phyloP scores from a whole-genome alignment of 2,888 invertebrate species.

The Nysson spinosus region DNA sequence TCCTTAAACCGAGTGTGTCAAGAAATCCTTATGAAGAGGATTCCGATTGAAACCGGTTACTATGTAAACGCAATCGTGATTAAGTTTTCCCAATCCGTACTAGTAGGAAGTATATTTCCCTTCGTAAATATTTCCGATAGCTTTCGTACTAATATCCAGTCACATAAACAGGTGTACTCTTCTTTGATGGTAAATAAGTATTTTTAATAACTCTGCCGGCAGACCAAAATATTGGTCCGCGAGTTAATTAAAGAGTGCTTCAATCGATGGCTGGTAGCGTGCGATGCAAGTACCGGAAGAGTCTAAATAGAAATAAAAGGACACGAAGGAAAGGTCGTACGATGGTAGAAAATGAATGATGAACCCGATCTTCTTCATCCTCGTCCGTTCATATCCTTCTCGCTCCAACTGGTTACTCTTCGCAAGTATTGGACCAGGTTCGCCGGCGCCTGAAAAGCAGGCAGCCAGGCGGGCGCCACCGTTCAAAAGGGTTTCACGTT shows the following conservation, averaged over 20 bases:
- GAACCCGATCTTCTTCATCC: slow-evolving; percentile 52
- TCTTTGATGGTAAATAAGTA: too few relatives aligned
- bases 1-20: slow-evolving; percentile 10
- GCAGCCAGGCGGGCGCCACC: slow-evolving; percentile 76
- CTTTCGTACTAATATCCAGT: too few relatives aligned
- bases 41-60: background rate
- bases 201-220: too few relatives aligned
- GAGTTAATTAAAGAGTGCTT: too few relatives aligned
- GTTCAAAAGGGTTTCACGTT: slow-evolving; percentile 72
- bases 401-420: slow-evolving; percentile 26
- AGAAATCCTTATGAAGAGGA: background rate
- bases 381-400: slow-evolving; percentile 16
- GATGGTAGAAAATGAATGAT: slow-evolving; percentile 60
- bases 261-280: too few relatives aligned
- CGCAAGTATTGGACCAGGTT: slow-evolving; percentile 66
- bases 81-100: too few relatives aligned
- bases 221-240: too few relatives aligned
- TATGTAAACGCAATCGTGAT: background rate
- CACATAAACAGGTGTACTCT: too few relatives aligned
- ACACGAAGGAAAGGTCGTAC: slow-evolving; percentile 34
- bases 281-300: background rate
- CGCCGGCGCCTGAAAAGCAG: slow-evolving; percentile 75
- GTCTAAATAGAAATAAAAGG: slow-evolving; percentile 4
- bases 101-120: too few relatives aligned
- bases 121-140: too few relatives aligned